Conservation (phyloP, 2,888 invertebrate genomes). For the Brachyptera risi region DNA sequence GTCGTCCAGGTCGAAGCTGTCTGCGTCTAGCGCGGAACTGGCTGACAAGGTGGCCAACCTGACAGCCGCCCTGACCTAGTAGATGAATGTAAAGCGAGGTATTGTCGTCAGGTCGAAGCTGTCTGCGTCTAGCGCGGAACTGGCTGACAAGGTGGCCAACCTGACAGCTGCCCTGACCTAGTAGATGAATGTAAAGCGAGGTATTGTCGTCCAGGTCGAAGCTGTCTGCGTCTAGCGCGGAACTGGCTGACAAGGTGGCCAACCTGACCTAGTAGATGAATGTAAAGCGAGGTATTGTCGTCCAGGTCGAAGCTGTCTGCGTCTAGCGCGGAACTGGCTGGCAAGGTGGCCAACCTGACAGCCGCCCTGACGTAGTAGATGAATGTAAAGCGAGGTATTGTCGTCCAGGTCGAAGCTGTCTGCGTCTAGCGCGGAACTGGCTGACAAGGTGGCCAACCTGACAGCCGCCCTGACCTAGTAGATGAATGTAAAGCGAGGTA, state of each 20-base stretch:
- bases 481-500: no score
- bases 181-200: no score
- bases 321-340: constrained; percentile 32
- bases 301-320: no score
- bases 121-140: constrained; percentile 29
- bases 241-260: constrained; percentile 33
- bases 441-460: constrained; percentile 29
- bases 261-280: constrained; percentile 47
- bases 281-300: no score
- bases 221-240: no score
- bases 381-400: no score
- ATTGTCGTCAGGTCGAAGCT: no score
- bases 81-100: constrained; percentile 45
- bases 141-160: constrained; percentile 34
- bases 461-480: no score
- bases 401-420: constrained; percentile 12
- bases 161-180: constrained; percentile 27
- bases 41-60: constrained; percentile 34
- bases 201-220: no score
- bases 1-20: no score
- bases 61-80: constrained; percentile 53
- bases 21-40: constrained; percentile 30
- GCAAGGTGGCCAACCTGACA: no score
- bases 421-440: neutral
- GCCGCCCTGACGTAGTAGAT: no score